Conservation (phyloP, 1,140 invertebrate genomes). For the Delia radicum region DNA sequence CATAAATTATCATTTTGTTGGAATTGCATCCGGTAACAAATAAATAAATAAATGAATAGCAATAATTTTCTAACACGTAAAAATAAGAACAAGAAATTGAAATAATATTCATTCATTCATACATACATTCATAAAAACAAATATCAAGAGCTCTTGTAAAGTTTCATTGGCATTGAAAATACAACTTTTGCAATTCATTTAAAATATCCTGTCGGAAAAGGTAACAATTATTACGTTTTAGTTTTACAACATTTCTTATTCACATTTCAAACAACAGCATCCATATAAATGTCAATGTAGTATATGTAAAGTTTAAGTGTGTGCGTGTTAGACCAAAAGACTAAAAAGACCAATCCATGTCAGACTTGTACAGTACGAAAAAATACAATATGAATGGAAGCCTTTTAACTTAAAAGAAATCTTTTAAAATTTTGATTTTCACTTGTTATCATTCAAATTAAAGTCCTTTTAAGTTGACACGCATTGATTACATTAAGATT, state of each 20-base stretch:
- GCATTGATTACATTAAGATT: too few species aligned
- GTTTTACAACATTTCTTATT: too few species aligned
- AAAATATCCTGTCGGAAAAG: too few species aligned
- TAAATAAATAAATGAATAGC: not conserved
- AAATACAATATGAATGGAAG: not conserved
- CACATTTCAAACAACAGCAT: not conserved
- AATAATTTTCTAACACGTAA: not conserved
- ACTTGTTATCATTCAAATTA: too few species aligned
- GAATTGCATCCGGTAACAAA: conserved; percentile 49
- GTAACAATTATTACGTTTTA: too few species aligned
- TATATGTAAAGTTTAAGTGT: not conserved
- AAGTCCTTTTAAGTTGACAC: too few species aligned
- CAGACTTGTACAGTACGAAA: not conserved
- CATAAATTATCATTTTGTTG: conserved; percentile 57
- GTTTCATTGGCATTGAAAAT: too few species aligned
- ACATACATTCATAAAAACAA: too few species aligned
- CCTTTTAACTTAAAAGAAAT: not conserved
- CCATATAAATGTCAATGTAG: not conserved
- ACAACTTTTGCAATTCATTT: too few species aligned
- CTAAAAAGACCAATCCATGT: not conserved
- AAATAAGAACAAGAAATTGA: not conserved
- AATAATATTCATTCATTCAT: too few species aligned
- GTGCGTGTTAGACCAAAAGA: not conserved
- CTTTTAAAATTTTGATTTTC: too few species aligned
- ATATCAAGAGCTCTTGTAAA: too few species aligned